These are phyloP conservation scores for Callopanchax toddi DNA, from an alignment of 2,113 vertebrate species.

Conservation along the genomic window DNA sequence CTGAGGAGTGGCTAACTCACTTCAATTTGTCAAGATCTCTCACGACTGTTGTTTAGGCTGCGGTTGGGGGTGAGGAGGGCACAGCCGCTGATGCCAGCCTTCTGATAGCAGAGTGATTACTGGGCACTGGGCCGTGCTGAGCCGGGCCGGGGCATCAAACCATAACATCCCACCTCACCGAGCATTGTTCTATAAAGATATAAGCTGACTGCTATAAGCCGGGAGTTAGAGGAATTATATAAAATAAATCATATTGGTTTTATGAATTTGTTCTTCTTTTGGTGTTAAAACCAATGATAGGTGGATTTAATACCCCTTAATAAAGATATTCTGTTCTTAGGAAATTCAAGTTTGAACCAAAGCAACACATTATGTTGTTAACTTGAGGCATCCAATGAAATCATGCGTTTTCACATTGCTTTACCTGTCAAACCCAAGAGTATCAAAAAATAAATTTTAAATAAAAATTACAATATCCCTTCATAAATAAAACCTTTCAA, in stretches of 20 bases:
- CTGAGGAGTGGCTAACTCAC: slow-evolving; percentile 73
- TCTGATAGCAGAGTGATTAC: slow-evolving; percentile 67
- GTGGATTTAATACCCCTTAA: no score
- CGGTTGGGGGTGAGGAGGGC: slow-evolving; percentile 55
- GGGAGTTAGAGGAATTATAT: slow-evolving; percentile 6
- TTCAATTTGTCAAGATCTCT: slow-evolving; percentile 76
- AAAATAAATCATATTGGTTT: not conserved
- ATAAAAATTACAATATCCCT: no score
- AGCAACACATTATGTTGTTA: not conserved
- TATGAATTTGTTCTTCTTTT: no score
- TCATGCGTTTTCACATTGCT: not conserved
- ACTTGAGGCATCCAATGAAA: not conserved
- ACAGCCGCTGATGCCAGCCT: slow-evolving; percentile 58
- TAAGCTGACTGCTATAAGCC: slow-evolving; percentile 31
- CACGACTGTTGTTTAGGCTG: slow-evolving; percentile 65
- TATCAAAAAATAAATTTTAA: no score
- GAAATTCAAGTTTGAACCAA: no score
- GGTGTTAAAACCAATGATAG: no score
- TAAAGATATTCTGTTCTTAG: no score
- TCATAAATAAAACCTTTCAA: no score
- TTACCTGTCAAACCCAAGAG: not conserved
- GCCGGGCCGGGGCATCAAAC: slow-evolving; percentile 59
- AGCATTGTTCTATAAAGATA: slow-evolving; percentile 48
- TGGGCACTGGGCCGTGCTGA: slow-evolving; percentile 67
- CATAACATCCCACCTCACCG: slow-evolving; percentile 57